These are phyloP conservation scores for Kuschelorhynchus macadamiae DNA, from an alignment of 2,888 invertebrate genomes.

Conservation along the genomic window DNA sequence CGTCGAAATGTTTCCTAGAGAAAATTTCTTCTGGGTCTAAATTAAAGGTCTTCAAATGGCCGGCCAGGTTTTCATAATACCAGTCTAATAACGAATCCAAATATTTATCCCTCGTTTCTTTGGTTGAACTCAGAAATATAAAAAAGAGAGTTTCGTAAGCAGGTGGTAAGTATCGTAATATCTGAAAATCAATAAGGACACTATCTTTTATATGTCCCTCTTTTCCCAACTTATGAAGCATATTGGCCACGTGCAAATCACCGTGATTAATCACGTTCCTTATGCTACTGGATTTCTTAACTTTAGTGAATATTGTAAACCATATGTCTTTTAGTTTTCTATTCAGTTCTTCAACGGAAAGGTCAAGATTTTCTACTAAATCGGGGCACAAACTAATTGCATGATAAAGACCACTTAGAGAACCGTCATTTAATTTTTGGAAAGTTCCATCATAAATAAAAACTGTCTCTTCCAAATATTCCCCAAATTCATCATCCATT, in stretches of 20 bases:
- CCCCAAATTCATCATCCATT: slow-evolving; percentile 58
- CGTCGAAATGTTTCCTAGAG: slow-evolving; percentile 53
- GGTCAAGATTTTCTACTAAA: slow-evolving; percentile 28
- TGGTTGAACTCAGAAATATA: slow-evolving; percentile 53
- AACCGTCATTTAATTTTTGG: slow-evolving; percentile 43
- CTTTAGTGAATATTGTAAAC: neutral
- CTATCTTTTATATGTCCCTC: slow-evolving; percentile 51
- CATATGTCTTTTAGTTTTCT: slow-evolving; percentile 29
- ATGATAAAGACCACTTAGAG: slow-evolving; percentile 32
- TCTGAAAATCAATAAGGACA: slow-evolving; percentile 63
- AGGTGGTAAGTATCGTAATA: slow-evolving; percentile 73
- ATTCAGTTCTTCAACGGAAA: slow-evolving; percentile 39
- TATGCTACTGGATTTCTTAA: slow-evolving; percentile 62
- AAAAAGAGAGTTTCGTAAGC: slow-evolving; percentile 73
- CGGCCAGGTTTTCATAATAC: slow-evolving; percentile 54
- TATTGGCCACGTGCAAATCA: slow-evolving; percentile 62
- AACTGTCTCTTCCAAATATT: slow-evolving; percentile 45
- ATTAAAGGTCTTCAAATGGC: slow-evolving; percentile 50
- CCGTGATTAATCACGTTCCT: slow-evolving; percentile 65
- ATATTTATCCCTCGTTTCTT: slow-evolving; percentile 50
- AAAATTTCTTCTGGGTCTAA: slow-evolving; percentile 51
- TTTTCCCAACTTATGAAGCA: slow-evolving; percentile 58
- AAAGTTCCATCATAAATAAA: slow-evolving; percentile 25
- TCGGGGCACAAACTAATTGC: slow-evolving; percentile 40
- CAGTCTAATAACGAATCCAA: slow-evolving; percentile 48